Conservation (phyloP, 2,113 vertebrate genomes). For the Thamnophis sirtalis region DNA sequence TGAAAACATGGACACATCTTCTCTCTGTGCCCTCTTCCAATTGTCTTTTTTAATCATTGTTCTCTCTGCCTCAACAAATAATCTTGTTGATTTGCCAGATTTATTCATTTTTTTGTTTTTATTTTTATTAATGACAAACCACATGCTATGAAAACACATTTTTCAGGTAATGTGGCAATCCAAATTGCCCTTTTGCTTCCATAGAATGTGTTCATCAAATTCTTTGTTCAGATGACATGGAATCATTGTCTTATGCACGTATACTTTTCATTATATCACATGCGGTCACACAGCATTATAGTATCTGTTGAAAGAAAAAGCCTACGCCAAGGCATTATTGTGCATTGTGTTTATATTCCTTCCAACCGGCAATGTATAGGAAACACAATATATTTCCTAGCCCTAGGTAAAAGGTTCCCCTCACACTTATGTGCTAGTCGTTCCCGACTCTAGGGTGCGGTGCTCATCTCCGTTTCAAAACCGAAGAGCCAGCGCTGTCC, state of each 20-base stretch:
- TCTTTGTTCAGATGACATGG: not conserved
- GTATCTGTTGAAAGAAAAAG: not conserved
- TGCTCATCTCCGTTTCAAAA: no score
- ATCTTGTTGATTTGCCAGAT: constrained; percentile 12
- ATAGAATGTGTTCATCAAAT: not conserved
- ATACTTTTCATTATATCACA: not conserved
- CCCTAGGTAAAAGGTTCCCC: no score
- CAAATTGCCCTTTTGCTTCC: not conserved
- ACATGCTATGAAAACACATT: constrained; percentile 15
- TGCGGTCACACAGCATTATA: not conserved
- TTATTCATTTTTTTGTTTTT: constrained; percentile 43
- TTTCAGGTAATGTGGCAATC: not conserved
- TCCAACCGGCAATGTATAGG: not conserved
- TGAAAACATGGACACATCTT: not conserved
- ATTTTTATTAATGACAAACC: constrained; percentile 35
- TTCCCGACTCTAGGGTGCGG: no score
- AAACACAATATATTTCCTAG: not conserved
- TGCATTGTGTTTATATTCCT: not conserved
- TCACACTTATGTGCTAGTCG: no score
- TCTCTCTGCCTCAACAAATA: constrained; percentile 14
- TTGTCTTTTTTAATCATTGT: not conserved
- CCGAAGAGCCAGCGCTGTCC: no score
- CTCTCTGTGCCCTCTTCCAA: not conserved
- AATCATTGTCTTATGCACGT: not conserved
- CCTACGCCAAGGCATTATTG: not conserved